Conservation (phyloP, 2,888 invertebrate species). For the Eulithis prunata region DNA sequence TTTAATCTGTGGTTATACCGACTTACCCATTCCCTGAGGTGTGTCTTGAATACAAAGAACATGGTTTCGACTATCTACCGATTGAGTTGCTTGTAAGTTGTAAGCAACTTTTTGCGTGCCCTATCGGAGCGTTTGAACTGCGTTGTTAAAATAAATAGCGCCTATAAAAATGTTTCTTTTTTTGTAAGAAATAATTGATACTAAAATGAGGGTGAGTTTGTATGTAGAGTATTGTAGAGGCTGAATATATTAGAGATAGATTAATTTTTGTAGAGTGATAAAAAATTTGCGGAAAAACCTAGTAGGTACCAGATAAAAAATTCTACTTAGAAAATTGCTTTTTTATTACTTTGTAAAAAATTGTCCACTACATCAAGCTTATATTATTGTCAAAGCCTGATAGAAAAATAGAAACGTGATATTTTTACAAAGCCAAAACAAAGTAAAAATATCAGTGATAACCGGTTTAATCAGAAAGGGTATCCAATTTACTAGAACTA, state of each 20-base stretch:
- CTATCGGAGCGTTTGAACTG: constrained; percentile 26
- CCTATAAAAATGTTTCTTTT: not conserved
- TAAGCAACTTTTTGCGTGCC: constrained; percentile 35
- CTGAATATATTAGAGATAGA: not conserved
- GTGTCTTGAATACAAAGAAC: constrained; percentile 53
- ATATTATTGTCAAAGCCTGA: constrained; percentile 14
- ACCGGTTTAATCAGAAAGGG: constrained; percentile 39
- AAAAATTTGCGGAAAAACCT: no score
- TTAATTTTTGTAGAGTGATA: no score
- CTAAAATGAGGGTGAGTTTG: not conserved
- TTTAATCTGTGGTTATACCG: constrained; percentile 45
- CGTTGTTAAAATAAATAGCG: constrained; percentile 7
- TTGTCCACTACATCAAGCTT: constrained; percentile 28
- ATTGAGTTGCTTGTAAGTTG: constrained; percentile 29
- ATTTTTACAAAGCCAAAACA: constrained; percentile 37
- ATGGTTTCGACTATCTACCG: constrained; percentile 29
- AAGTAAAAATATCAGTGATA: constrained; percentile 36
- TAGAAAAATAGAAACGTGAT: constrained; percentile 37
- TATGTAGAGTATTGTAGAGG: not conserved
- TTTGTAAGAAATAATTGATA: not conserved
- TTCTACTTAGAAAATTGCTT: not conserved
- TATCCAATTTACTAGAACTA: constrained; percentile 32
- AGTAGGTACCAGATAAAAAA: no score
- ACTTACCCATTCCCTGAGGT: constrained; percentile 47
- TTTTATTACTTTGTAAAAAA: constrained; percentile 5